Conservation (phyloP, 2,113 vertebrate genomes). For the Cyphomyrus discorhynchus region DNA sequence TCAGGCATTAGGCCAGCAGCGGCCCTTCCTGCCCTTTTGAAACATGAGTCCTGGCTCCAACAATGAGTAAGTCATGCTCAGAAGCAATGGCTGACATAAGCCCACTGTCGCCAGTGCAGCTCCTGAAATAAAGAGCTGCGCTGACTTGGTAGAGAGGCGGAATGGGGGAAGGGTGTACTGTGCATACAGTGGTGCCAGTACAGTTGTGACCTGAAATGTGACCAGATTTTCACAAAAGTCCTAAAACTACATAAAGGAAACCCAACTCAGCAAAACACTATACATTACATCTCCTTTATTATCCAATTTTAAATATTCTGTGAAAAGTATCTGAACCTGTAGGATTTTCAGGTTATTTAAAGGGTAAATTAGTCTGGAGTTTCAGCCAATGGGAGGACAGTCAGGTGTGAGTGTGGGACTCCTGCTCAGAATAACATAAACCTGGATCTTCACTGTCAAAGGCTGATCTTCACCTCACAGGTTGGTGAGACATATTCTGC, state of each 20-base stretch:
- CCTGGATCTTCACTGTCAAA: not conserved
- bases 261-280: not conserved
- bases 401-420: not conserved
- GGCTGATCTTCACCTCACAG: not conserved
- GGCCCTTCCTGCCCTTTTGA: slow-evolving; percentile 51
- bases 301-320: not conserved
- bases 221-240: not conserved
- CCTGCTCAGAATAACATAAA: not conserved
- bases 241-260: not conserved
- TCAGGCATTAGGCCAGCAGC: slow-evolving; percentile 50
- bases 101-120: slow-evolving; percentile 44
- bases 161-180: not conserved
- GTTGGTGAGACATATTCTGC: not conserved
- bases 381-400: not conserved
- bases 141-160: slow-evolving; percentile 51
- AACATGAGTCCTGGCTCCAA: slow-evolving; percentile 32
- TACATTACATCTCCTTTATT: not conserved
- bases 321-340: not conserved
- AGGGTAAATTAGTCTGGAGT: not conserved
- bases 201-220: slow-evolving; percentile 25
- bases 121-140: slow-evolving; percentile 54
- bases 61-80: slow-evolving; percentile 41
- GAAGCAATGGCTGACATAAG: slow-evolving; percentile 43
- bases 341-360: not conserved
- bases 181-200: slow-evolving; percentile 26